Base-by-base conservation (phyloP, 2,797 vertebrate genomes). In the Gobionotothen gibberifrons region DNA sequence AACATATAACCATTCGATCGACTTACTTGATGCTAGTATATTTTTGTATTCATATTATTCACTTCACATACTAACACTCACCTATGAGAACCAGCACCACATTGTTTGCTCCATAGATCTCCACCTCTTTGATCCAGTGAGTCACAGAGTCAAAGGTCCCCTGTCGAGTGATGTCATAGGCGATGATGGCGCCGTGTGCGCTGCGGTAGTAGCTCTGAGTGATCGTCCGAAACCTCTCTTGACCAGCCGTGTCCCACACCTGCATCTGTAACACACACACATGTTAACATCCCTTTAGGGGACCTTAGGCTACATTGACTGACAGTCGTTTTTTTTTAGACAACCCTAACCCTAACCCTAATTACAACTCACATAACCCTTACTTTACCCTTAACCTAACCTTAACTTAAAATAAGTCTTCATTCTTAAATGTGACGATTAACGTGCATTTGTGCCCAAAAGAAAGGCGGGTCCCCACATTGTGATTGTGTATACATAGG, bases 121-220 rank as follows among this genome's bases (percentile, higher is more conserved):
- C 96, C 87, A 98, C 95, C 89, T 98, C 97, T 0, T 93, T 93
- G 82, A 98, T 96, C 97, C 97, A 98, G 56, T 97, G 96, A 14
- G 89, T 90, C 76, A 98, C 94, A 0, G 97, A 97, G 69, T 97
- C 94, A 68, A 98, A 98, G 0, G 97, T 97, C n/a, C 91, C 68
- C 15, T 74, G 91, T 14, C 94, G 93, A 0, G 97, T 98, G 91
- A 98, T 95, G 93, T 98, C 97, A 3, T 98, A 98, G 78, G 97
- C 94, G 22, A 98, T 96, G 89, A 98, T 94, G 77, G 97, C 97
- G 0, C 97, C 97, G 0, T 98, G 96, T 22, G 97, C 97, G 0
- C 97, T 98, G 75, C 97, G 96, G 79, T 98, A 98, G 79, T 98
- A 98, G 81, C 97, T 98, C 88, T 98, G 97, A 16, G 97, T 97